These are phyloP conservation scores for Andrena marginata DNA, from an alignment of 2,888 invertebrate species.

Conservation along the genomic window DNA sequence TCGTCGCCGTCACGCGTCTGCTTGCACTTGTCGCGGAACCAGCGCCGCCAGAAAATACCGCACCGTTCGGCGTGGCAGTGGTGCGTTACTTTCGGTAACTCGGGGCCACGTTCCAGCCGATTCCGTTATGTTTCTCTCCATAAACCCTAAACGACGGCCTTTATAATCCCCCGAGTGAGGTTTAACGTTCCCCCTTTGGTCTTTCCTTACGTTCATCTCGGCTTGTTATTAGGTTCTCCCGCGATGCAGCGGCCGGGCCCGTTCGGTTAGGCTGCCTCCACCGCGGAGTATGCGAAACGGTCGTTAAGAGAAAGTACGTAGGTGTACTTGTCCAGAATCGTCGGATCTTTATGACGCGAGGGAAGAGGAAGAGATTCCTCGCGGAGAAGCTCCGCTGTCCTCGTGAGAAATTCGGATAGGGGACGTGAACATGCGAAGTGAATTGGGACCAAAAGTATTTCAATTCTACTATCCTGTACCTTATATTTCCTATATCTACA, in stretches of 20 bases:
- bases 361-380: conserved; percentile 13
- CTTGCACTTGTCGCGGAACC: conserved; percentile 25
- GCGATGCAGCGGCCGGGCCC: conserved; percentile 16
- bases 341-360: conserved; percentile 47
- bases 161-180: conserved; percentile 48
- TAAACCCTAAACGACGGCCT: conserved; percentile 64
- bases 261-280: conserved; percentile 39
- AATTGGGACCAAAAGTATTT: not conserved
- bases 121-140: conserved; percentile 67
- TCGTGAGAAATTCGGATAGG: not conserved
- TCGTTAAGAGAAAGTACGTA: conserved; percentile 60
- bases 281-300: conserved; percentile 51
- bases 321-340: conserved; percentile 57
- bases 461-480: not conserved
- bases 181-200: conserved; percentile 34
- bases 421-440: conserved; percentile 1
- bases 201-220: conserved; percentile 36
- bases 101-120: conserved; percentile 44
- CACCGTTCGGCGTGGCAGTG: conserved; percentile 19
- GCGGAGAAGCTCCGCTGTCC: not conserved
- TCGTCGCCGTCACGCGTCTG: not conserved
- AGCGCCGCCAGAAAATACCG: conserved; percentile 49
- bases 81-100: conserved; percentile 45
- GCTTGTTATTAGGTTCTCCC: conserved; percentile 50
- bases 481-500: not conserved